Conservation (phyloP, 2,797 vertebrate genomes). For the Furcifer pardalis region DNA sequence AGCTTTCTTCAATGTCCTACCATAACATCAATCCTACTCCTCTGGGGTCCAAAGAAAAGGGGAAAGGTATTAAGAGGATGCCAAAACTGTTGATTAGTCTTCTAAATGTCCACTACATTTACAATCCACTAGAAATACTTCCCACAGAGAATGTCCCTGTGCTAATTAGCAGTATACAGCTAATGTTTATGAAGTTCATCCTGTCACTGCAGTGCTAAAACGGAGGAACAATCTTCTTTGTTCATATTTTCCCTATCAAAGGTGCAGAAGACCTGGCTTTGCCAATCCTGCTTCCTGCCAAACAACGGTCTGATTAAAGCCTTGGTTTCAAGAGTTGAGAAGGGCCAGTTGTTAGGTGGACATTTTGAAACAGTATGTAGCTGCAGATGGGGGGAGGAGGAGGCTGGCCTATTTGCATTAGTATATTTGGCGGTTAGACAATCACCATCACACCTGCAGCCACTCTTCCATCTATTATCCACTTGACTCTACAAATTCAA, state of each 20-base stretch:
- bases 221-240: background rate
- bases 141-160: background rate
- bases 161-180: background rate
- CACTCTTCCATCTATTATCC: slow-evolving; percentile 9
- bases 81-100: background rate
- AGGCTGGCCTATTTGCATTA: background rate
- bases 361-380: background rate
- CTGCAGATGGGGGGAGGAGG: background rate
- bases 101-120: background rate
- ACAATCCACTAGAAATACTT: background rate
- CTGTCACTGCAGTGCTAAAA: background rate
- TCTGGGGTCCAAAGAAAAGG: no score
- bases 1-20: no score
- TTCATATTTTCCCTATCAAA: background rate
- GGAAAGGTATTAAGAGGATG: no score
- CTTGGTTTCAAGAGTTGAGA: background rate
- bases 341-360: background rate
- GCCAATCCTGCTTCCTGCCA: background rate
- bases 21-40: no score
- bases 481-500: background rate
- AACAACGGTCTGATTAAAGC: background rate
- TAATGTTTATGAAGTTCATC: background rate
- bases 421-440: background rate
- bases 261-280: background rate
- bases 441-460: slow-evolving; percentile 13